These are phyloP conservation scores for Rhodinocichla rosea DNA, from an alignment of 2,113 vertebrate species.

Conservation along the genomic window DNA sequence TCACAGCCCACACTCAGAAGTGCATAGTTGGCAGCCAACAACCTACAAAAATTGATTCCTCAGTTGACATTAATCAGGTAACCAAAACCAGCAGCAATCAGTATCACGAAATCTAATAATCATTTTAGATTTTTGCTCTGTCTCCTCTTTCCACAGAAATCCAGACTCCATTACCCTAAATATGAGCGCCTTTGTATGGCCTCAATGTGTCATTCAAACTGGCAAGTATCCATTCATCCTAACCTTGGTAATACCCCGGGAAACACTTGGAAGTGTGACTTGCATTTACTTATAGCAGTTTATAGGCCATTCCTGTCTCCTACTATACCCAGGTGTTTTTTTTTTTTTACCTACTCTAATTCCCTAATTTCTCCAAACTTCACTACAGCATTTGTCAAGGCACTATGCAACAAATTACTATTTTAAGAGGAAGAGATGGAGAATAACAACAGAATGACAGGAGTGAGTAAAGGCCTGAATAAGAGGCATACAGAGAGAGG, in stretches of 20 bases:
- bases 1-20: constrained; percentile 21
- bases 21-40: constrained; percentile 37
- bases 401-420: neutral
- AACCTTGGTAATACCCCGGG: neutral
- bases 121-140: neutral
- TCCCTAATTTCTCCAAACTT: neutral
- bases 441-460: neutral
- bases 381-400: neutral
- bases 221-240: neutral
- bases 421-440: neutral
- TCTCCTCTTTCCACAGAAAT: constrained; percentile 6
- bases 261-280: neutral
- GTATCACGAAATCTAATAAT: neutral
- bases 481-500: neutral
- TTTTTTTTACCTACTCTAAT: neutral
- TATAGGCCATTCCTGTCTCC: neutral
- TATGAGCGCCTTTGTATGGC: neutral
- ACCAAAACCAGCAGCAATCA: constrained; percentile 24
- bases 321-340: neutral
- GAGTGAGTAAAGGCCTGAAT: neutral
- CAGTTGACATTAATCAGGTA: constrained; percentile 44
- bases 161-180: neutral
- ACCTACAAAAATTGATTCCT: constrained; percentile 30
- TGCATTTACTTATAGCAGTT: neutral
- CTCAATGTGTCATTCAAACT: neutral